A percentile compares a stretch with the other conserved stretches of the same genome.
phyloP scores from a whole-genome alignment of 23 tunicate species.

The Oikopleura dioica region DNA sequence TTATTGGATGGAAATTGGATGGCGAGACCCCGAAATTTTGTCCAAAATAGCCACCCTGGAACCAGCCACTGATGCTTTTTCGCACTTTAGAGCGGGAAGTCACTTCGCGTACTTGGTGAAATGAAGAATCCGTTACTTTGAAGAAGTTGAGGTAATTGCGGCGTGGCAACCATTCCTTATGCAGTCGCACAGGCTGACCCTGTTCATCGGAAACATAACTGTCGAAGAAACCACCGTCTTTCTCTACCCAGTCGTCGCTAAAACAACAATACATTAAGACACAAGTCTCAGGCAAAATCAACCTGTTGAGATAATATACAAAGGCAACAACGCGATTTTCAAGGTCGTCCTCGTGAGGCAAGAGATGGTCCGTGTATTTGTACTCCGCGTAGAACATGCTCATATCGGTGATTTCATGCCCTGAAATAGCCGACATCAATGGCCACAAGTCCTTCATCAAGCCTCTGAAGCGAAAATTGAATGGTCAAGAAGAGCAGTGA shows the following conservation, averaged over 20 bases:
- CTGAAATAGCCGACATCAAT: background rate
- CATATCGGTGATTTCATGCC: background rate
- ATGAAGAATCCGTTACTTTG: background rate
- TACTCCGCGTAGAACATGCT: conserved; percentile 1
- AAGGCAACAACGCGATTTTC: conserved; percentile 7
- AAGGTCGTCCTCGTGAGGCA: conserved; percentile 10
- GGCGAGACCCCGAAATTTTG: too few relatives aligned
- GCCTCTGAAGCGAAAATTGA: background rate
- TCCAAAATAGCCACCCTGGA: too few relatives aligned
- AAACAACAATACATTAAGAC: background rate
- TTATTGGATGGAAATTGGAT: too few relatives aligned
- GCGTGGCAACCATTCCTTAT: background rate
- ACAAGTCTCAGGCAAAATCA: background rate
- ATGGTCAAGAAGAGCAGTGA: background rate
- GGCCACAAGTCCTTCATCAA: background rate
- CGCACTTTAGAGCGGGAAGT: background rate
- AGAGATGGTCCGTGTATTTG: background rate
- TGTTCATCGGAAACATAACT: background rate
- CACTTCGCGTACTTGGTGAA: conserved; percentile 2
- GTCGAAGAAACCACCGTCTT: conserved; percentile 1
- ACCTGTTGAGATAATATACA: conserved; percentile 11
- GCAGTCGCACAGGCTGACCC: background rate
- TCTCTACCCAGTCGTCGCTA: conserved; percentile 11
- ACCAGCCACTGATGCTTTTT: background rate
- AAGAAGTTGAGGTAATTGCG: background rate